These are phyloP conservation scores for Silurus aristotelis DNA, from an alignment of 2,797 vertebrate genomes.

Conservation along the genomic window DNA sequence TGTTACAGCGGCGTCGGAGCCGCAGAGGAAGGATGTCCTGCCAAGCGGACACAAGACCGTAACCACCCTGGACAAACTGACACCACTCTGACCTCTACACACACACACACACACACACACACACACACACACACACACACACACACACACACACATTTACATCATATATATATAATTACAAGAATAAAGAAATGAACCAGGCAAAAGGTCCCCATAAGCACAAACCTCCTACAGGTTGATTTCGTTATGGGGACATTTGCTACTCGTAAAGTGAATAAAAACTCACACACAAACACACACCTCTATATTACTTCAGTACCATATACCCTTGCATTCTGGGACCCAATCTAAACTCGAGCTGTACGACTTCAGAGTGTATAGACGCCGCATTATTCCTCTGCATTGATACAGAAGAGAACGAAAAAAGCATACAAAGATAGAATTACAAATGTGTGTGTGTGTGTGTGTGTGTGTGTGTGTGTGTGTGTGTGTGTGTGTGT, in stretches of 20 bases:
- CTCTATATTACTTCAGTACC: not conserved
- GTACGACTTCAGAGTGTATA: not conserved
- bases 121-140: slow-evolving; percentile 26
- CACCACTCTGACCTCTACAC: slow-evolving; percentile 45
- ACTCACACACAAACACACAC: not conserved
- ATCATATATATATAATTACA: not conserved
- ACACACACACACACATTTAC: no score
- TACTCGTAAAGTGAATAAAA: not conserved
- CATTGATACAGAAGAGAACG: no score
- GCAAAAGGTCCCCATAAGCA: not conserved
- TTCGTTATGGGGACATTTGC: not conserved
- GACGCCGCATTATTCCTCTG: not conserved
- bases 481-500: not conserved
- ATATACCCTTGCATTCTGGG: not conserved
- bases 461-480: not conserved
- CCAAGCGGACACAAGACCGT: slow-evolving; percentile 44
- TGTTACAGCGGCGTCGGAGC: slow-evolving; percentile 50
- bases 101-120: slow-evolving; percentile 33
- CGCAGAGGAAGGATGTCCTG: slow-evolving; percentile 46
- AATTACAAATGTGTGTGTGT: not conserved
- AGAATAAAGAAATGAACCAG: no score
- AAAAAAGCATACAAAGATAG: not conserved
- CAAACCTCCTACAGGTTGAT: not conserved
- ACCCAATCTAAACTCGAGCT: not conserved
- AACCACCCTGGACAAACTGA: slow-evolving; percentile 53